These are phyloP conservation scores for Chionis minor DNA, from an alignment of 2,113 vertebrate genomes.

Conservation along the genomic window DNA sequence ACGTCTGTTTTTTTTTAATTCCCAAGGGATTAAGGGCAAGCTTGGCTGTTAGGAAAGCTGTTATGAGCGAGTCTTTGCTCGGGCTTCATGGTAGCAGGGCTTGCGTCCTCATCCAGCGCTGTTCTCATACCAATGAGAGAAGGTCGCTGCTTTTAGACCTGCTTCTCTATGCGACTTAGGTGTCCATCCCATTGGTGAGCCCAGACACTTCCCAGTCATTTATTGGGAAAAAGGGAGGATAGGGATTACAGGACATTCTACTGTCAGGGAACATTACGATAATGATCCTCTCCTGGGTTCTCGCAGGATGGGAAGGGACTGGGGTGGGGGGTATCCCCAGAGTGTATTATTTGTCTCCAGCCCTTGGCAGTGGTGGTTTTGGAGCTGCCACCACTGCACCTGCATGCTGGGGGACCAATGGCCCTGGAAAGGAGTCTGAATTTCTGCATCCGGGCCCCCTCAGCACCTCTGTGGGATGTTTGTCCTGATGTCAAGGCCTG, in stretches of 20 bases:
- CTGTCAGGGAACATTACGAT: rapidly evolving
- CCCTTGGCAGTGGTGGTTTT: background rate
- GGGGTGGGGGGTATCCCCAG: background rate
- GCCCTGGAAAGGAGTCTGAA: background rate
- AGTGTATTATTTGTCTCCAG: background rate
- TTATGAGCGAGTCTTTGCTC: background rate
- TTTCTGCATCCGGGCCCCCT: background rate
- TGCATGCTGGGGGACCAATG: rapidly evolving
- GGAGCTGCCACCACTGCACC: background rate
- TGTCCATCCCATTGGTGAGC: rapidly evolving
- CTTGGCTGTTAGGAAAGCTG: background rate
- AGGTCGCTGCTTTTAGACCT: rapidly evolving
- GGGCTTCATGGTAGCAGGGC: background rate
- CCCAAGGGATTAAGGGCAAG: background rate
- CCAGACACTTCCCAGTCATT: background rate
- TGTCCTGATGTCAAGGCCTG: background rate
- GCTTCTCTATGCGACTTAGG: background rate
- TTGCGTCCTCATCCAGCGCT: background rate
- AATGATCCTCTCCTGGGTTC: background rate
- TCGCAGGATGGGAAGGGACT: background rate
- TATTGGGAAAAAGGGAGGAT: background rate
- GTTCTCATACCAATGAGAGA: background rate
- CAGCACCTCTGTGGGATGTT: background rate
- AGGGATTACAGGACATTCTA: too few species aligned
- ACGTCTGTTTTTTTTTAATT: background rate